Conservation (phyloP, 2,888 invertebrate species). For the Ochropleura leucogaster region DNA sequence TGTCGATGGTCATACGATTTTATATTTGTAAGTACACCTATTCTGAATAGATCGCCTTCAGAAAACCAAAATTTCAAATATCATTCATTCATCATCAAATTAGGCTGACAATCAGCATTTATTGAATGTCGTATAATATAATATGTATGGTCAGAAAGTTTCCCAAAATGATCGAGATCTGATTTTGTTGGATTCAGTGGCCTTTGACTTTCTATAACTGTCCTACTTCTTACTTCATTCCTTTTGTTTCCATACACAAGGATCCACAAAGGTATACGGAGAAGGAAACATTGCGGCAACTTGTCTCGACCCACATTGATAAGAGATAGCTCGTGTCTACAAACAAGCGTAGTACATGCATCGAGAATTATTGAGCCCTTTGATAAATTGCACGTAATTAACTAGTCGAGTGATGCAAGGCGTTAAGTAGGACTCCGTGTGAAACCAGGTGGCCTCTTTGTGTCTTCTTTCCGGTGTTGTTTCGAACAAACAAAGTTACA, state of each 20-base stretch:
- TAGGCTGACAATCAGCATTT: no score
- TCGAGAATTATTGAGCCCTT: slow-evolving; percentile 72
- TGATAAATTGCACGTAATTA: slow-evolving; percentile 63
- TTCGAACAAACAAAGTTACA: neutral
- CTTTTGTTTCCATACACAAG: slow-evolving; percentile 56
- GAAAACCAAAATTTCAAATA: no score
- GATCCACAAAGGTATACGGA: slow-evolving; percentile 68
- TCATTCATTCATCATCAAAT: no score
- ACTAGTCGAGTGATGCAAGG: slow-evolving; percentile 41
- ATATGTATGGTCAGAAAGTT: no score
- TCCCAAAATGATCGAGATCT: no score
- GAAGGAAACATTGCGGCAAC: slow-evolving; percentile 84
- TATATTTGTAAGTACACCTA: no score
- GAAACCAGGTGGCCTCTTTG: slow-evolving; percentile 37
- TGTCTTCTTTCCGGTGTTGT: neutral
- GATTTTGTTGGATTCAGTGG: no score
- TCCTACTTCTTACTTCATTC: slow-evolving; percentile 12
- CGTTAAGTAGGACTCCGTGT: slow-evolving; percentile 30
- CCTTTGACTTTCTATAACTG: neutral
- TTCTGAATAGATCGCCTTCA: no score
- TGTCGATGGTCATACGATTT: no score
- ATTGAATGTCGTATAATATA: no score
- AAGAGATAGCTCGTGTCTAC: slow-evolving; percentile 79
- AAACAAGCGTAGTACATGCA: slow-evolving; percentile 72
- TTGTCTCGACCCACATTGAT: slow-evolving; percentile 85